These are phyloP conservation scores for Alligator mississippiensis DNA, from an alignment of 2,113 vertebrate genomes.

Conservation along the genomic window DNA sequence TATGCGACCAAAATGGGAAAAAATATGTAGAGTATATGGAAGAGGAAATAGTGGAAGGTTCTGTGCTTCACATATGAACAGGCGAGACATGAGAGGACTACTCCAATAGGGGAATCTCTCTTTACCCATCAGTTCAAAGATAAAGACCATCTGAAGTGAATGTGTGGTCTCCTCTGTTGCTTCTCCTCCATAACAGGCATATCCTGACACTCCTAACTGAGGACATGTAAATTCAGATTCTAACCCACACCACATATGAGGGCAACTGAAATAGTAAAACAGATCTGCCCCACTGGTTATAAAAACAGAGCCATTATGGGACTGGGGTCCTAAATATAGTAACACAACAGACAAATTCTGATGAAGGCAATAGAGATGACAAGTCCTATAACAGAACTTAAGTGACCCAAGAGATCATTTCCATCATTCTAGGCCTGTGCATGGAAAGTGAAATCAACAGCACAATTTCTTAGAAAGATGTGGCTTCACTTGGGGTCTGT, in stretches of 20 bases:
- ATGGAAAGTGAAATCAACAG: constrained; percentile 29
- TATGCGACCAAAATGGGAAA: not conserved
- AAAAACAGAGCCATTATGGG: not conserved
- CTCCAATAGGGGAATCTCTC: not conserved
- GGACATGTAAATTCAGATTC: not conserved
- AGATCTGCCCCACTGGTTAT: not conserved
- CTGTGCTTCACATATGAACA: not conserved
- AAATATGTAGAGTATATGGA: not conserved
- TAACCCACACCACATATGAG: not conserved
- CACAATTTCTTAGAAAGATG: constrained; percentile 8
- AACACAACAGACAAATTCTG: not conserved
- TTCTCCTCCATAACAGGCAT: not conserved
- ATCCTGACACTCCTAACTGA: not conserved
- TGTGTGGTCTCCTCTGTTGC: not conserved
- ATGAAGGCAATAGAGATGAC: not conserved
- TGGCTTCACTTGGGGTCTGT: not conserved
- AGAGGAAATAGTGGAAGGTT: not conserved
- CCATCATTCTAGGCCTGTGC: constrained; percentile 7
- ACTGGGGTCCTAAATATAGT: not conserved
- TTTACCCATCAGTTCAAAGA: constrained; percentile 21
- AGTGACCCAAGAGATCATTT: constrained; percentile 15
- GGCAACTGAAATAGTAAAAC: not conserved
- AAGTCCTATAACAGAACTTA: not conserved
- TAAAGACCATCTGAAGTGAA: constrained; percentile 31
- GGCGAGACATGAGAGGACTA: not conserved